Base-by-base conservation (phyloP, 2,888 invertebrate species). In the Epirrhoe tristata region DNA sequence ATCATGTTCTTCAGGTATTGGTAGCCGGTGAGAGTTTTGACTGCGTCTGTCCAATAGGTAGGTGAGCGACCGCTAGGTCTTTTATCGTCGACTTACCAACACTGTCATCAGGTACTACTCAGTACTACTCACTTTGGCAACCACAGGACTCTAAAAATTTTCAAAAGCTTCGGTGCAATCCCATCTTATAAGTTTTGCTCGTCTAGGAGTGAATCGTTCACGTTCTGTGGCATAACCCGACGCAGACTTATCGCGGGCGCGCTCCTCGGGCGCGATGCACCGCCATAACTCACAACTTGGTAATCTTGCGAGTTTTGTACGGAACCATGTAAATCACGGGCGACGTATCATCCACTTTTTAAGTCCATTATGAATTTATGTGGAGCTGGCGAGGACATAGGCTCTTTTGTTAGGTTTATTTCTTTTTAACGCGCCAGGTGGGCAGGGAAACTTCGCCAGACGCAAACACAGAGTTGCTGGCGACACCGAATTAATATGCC, bases 261-360 rank as follows among this genome's bases (percentile, higher is more conserved):
- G 48, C 54, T 48, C 61, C 54, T 34, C 57, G 64, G 52, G 55
- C 64, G 60, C 63, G 63, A 55, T 68, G 68, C 68, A 64, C 68
- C 36, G 61, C 64, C 58, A 68, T 68, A 58, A 64, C 68, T 68
- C 68, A 68, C 64, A 68, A 68, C 68, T 68, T 64, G 64, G 68
- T 68, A 68, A 68, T 68, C 64, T 68, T 68, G 58, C 61, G 64
- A 68, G 68, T 68, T 68, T 68, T 68, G 61, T 58, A 55, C 64
- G 68, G 68, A 61, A 61, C 68, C 64, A 58, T 65, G 68, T 65
- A 68, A 68, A 68, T 68, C 68, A 64, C 46, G 34, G 46, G 53
- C 58, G 52, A 59, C 62, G 63, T 63, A 59, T 58, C 63, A 57
- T 67, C 52, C 60, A 61, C 57, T 68, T 68, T 67, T 61, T 58